Evolutionary conservation across 2,113 vertebrate species (phyloP), one percentile per base, ranked within the genome.

Genomic region (Campylomormyrus numenius): DNA sequence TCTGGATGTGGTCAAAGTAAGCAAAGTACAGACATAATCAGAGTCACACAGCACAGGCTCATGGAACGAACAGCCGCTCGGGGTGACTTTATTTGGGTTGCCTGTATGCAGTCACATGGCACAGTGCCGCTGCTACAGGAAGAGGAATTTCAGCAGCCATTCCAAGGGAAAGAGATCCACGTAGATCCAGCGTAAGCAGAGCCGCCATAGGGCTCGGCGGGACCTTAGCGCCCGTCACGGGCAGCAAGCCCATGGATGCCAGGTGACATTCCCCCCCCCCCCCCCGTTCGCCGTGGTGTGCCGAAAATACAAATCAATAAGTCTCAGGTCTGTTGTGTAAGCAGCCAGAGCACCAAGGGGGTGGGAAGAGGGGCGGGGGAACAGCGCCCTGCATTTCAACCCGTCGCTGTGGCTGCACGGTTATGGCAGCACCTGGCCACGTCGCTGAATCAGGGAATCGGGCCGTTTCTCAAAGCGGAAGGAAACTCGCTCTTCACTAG

Each of bases 281-380:
- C 24, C 35, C 19, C 24, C 42, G 6, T 46, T 56, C 3, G 5
- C 42, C 42, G 46, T 8, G 11, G 24, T 24, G 53, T 46, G 39
- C 39, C 70, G 15, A n/a, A 53, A 89, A 89, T 45, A 62, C 50
- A 85, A 89, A 89, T 89, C 89, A 89, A 85, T 85, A 89, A 5
- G 46, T 21, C 24, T 83, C 50, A 13, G 42, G 62, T n/a, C 48
- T 45, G 48, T n/a, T 83, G 74, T 85, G 89, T n/a, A 83, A 66
- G 31, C 31, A 56, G 39, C 52, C 83, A 89, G 21, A 89, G 19
- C 2, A 11, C n/a, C 35, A 6, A 27, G 39, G 8, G 21, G 42
- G 19, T 8, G 45, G n/a, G 21, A 11, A 2, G 45, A 27, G 49
- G 9, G 48, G 19, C 0, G 5, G 45, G 27, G 13, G 49, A 49